phyloP scores from a whole-genome alignment of 2,113 vertebrate genomes.

The Empidonax traillii region DNA sequence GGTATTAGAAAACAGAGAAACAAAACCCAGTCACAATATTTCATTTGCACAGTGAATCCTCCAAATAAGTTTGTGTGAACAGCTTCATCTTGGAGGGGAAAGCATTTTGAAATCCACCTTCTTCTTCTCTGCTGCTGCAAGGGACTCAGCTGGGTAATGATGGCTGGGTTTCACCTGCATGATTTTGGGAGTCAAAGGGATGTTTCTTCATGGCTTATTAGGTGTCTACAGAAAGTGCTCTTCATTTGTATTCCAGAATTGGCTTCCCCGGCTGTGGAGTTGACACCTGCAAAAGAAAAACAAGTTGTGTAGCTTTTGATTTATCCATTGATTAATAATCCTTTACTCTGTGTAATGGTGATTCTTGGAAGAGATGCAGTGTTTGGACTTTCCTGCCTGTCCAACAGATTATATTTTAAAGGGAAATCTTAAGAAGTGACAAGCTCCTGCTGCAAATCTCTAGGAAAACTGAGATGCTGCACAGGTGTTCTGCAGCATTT shows the following conservation, averaged over 20 bases:
- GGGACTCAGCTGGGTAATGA: background rate
- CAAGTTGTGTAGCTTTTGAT: background rate
- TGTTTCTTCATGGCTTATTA: background rate
- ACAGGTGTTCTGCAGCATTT: background rate
- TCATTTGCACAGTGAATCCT: background rate
- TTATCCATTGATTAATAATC: background rate
- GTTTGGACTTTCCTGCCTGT: background rate
- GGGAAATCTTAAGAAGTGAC: background rate
- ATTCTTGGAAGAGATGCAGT: background rate
- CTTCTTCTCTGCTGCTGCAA: background rate
- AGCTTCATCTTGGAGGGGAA: background rate
- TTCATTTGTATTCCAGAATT: slow-evolving; percentile 24
- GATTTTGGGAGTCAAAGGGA: background rate
- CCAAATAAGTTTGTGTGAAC: background rate
- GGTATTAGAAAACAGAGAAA: background rate
- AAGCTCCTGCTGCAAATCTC: background rate
- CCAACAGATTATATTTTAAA: background rate
- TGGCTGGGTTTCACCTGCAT: background rate
- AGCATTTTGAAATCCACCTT: background rate
- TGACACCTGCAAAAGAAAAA: background rate
- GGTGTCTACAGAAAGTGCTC: background rate
- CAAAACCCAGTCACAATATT: background rate
- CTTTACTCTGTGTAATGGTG: background rate
- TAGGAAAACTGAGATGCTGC: background rate
- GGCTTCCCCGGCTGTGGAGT: background rate